Conservation (phyloP, 1,140 invertebrate genomes). For the Neodiprion virginianus region DNA sequence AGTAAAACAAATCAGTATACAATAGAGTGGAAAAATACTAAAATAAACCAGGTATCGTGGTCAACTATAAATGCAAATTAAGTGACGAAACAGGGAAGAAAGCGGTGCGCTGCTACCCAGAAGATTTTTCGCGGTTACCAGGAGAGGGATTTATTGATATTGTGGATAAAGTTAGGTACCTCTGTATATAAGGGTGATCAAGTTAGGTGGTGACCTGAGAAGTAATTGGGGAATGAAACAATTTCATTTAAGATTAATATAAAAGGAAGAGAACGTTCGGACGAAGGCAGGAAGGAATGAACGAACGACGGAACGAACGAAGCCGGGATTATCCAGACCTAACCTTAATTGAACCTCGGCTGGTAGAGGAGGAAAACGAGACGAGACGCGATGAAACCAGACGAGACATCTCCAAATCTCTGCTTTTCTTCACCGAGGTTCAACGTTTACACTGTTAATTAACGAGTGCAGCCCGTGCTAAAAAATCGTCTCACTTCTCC, state of each 20-base stretch:
- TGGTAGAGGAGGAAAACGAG: neutral
- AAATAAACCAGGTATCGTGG: too few species aligned
- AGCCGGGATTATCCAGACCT: neutral
- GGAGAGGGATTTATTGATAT: too few species aligned
- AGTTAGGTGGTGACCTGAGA: too few species aligned
- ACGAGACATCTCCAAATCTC: neutral
- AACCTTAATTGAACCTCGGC: neutral
- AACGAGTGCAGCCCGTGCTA: neutral
- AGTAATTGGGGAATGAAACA: too few species aligned
- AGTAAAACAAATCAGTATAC: too few species aligned
- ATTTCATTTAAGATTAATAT: neutral
- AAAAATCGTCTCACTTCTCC: neutral
- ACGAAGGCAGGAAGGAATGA: neutral
- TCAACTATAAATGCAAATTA: too few species aligned
- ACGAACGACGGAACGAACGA: neutral
- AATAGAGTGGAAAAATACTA: too few species aligned
- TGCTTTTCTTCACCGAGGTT: neutral
- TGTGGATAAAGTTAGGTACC: too few species aligned
- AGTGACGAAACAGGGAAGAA: too few species aligned
- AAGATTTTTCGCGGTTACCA: too few species aligned
- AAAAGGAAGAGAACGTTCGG: neutral
- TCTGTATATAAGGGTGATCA: too few species aligned
- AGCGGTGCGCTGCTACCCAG: too few species aligned
- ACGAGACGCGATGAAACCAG: neutral
- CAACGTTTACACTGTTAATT: neutral